Evolutionary conservation across 2,888 invertebrate genomes (phyloP).

Genomic region (Caenorhabditis plicata): DNA sequence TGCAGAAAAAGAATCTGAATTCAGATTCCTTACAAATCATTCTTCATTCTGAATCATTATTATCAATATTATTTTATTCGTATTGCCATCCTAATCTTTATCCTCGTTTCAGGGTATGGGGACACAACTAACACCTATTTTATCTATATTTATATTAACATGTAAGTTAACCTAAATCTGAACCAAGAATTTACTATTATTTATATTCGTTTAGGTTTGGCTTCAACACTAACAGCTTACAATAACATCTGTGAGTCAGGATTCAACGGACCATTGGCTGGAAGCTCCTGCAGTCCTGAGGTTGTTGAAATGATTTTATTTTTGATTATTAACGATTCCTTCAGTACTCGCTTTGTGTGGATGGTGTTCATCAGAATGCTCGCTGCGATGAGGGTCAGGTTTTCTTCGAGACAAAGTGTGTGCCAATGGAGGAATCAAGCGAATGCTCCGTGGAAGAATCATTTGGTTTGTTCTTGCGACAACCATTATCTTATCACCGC

Average conservation of each 20-base stretch:
- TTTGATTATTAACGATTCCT: too few relatives aligned
- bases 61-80: too few relatives aligned
- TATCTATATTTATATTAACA: slow-evolving; percentile 17
- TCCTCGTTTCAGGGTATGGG: slow-evolving; percentile 36
- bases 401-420: slow-evolving; percentile 13
- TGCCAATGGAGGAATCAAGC: slow-evolving; percentile 11
- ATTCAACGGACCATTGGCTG: slow-evolving; percentile 19
- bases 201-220: slow-evolving; percentile 1
- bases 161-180: slow-evolving; percentile 8
- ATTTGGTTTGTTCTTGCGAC: not conserved
- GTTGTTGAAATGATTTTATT: not conserved
- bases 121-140: slow-evolving; percentile 15
- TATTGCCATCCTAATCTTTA: too few relatives aligned
- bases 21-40: too few relatives aligned
- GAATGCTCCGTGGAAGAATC: slow-evolving; percentile 14
- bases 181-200: not conserved
- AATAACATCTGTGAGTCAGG: slow-evolving; percentile 8
- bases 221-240: slow-evolving; percentile 2
- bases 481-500: too few relatives aligned
- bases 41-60: too few relatives aligned
- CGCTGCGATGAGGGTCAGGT: slow-evolving; percentile 16
- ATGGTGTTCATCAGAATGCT: slow-evolving; percentile 15
- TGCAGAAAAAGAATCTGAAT: too few relatives aligned
- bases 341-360: slow-evolving; percentile 25
- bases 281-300: slow-evolving; percentile 18